These are phyloP conservation scores for Crocuta crocuta DNA, from an alignment of 2,113 vertebrate species.

Conservation along the genomic window DNA sequence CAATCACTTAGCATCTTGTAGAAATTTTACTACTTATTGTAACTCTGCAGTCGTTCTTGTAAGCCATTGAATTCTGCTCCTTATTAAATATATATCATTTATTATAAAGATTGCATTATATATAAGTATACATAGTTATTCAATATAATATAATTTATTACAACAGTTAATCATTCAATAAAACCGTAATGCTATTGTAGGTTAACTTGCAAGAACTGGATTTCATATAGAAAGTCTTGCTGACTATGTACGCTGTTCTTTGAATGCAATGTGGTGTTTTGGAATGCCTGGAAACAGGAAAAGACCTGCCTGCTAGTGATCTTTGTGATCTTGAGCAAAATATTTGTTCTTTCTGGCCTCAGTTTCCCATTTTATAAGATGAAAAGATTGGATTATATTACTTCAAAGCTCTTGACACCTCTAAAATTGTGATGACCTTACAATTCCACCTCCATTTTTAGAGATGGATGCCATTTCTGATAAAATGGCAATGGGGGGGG, in stretches of 20 bases:
- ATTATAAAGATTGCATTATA: neutral
- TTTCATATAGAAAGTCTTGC: neutral
- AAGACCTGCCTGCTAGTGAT: neutral
- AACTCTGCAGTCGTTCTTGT: neutral
- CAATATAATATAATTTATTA: neutral
- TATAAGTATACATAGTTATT: neutral
- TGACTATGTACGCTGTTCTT: fast-evolving
- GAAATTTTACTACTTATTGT: neutral
- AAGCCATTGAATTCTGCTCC: neutral
- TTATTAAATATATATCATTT: neutral
- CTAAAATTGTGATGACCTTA: neutral
- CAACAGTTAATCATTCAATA: neutral
- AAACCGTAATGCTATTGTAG: neutral
- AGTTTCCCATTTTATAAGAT: slow-evolving; percentile 1
- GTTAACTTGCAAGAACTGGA: neutral
- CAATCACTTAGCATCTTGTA: neutral
- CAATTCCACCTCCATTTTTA: neutral
- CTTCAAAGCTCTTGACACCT: neutral
- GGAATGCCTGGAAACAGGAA: neutral
- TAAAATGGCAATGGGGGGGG: neutral
- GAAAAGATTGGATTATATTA: neutral
- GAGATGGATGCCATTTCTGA: neutral
- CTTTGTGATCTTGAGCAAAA: slow-evolving; percentile 1
- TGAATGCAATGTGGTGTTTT: neutral
- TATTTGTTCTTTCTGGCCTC: neutral